A percentile compares a stretch with the other conserved stretches of the same genome.
Conservation (phyloP, 1,140 invertebrate genomes). For the Lordiphosa mommai region DNA sequence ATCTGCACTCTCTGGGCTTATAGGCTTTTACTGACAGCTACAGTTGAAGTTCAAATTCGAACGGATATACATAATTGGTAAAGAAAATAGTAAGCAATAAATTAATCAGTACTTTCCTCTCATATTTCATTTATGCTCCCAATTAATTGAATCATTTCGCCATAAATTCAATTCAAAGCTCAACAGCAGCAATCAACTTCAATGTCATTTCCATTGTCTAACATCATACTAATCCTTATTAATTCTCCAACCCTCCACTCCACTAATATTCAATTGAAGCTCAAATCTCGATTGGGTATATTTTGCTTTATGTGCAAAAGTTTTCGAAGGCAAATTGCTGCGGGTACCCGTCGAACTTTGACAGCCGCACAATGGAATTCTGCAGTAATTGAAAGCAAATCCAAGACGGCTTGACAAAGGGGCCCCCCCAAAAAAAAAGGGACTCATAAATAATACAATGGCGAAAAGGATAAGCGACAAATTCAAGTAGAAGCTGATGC, state of each 20-base stretch:
- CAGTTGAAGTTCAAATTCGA: no score
- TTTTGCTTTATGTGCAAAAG: conserved; percentile 41
- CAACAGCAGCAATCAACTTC: neutral
- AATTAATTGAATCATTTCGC: neutral
- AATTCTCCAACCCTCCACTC: neutral
- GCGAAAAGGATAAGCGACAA: conserved; percentile 57
- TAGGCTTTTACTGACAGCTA: no score
- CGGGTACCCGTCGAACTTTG: conserved; percentile 35
- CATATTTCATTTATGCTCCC: neutral
- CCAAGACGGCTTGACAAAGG: conserved; percentile 28
- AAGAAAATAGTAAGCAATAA: no score
- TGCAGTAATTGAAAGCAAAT: conserved; percentile 66
- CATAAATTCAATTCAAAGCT: neutral
- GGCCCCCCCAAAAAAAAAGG: conserved; percentile 12
- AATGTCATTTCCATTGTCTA: neutral
- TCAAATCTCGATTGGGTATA: neutral
- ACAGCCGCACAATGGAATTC: conserved; percentile 19
- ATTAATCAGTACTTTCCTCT: neutral
- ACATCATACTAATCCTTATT: conserved; percentile 4
- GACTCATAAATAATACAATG: conserved; percentile 53
- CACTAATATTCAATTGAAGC: conserved; percentile 39
- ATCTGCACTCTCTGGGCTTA: no score
- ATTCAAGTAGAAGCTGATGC: conserved; percentile 46
- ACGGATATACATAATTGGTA: no score
- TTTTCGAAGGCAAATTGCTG: conserved; percentile 50